phyloP scores from a whole-genome alignment of 2,797 vertebrate genomes.

The Coregonus ussuriensis region DNA sequence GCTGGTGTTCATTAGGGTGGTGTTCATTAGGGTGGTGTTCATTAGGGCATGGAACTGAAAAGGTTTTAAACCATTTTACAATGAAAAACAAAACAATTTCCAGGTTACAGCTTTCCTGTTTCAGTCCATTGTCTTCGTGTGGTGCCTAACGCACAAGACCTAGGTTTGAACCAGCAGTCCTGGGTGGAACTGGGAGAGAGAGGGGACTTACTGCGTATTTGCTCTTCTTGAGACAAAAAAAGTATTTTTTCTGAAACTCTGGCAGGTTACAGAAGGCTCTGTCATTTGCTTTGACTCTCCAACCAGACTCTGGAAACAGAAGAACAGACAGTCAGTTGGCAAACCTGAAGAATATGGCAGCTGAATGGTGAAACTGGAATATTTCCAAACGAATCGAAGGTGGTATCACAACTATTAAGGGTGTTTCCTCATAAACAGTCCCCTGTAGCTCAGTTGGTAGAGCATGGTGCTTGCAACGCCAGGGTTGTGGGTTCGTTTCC shows the following conservation, averaged over 20 bases:
- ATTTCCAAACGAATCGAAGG: neutral
- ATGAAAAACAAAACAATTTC: no score
- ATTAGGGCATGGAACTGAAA: no score
- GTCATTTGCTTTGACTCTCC: constrained; percentile 94
- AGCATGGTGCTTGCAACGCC: no score
- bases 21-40: no score
- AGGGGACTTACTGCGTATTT: constrained; percentile 85
- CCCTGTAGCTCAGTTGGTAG: no score
- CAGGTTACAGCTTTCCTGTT: no score
- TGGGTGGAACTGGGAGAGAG: no score
- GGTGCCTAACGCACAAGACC: neutral
- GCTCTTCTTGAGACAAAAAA: constrained; percentile 90
- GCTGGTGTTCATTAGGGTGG: no score
- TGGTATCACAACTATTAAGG: neutral
- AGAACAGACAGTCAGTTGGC: neutral
- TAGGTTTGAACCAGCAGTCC: neutral
- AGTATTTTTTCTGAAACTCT: constrained; percentile 82
- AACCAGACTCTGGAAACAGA: constrained; percentile 77
- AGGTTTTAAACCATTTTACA: no score
- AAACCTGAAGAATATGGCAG: no score
- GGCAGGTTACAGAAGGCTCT: constrained; percentile 82
- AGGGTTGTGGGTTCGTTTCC: no score
- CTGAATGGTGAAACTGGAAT: neutral
- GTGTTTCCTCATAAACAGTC: neutral
- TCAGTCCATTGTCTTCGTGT: neutral